These are phyloP conservation scores for Steinernema hermaphroditum DNA, from an alignment of 2,888 invertebrate species.

Conservation along the genomic window DNA sequence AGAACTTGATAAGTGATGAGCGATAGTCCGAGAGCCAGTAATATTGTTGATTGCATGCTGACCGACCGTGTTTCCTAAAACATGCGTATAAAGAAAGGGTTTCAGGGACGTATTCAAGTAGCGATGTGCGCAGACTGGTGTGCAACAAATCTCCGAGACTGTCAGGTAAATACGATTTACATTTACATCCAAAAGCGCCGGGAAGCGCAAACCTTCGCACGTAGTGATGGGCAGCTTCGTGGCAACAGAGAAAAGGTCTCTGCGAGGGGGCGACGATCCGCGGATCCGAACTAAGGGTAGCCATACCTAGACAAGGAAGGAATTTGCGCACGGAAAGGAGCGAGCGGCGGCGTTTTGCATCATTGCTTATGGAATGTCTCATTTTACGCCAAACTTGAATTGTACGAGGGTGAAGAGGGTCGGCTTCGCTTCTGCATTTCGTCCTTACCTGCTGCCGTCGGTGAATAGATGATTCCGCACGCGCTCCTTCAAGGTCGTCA, in stretches of 20 bases:
- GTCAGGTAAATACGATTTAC: constrained; percentile 40
- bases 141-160: constrained; percentile 57
- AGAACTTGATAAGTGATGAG: neutral
- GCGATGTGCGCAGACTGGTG: constrained; percentile 54
- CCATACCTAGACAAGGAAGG: neutral
- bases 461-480: constrained; percentile 21
- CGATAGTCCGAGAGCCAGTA: neutral
- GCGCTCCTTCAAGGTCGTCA: constrained; percentile 28
- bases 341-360: constrained; percentile 19
- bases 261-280: neutral
- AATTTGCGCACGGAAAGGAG: constrained; percentile 1
- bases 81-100: neutral
- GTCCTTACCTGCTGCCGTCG: constrained; percentile 18
- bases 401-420: constrained; percentile 27
- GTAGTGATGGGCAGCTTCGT: constrained; percentile 2
- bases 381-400: constrained; percentile 30
- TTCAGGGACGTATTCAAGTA: constrained; percentile 5
- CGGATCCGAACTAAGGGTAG: neutral
- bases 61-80: neutral
- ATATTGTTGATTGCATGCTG: constrained; percentile 12
- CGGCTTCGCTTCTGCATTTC: constrained; percentile 2
- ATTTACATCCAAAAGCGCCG: neutral
- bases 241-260: neutral
- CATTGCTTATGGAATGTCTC: constrained; percentile 31
- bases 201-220: neutral